Conservation (phyloP, 2,888 invertebrate species). For the Abrostola tripartita region DNA sequence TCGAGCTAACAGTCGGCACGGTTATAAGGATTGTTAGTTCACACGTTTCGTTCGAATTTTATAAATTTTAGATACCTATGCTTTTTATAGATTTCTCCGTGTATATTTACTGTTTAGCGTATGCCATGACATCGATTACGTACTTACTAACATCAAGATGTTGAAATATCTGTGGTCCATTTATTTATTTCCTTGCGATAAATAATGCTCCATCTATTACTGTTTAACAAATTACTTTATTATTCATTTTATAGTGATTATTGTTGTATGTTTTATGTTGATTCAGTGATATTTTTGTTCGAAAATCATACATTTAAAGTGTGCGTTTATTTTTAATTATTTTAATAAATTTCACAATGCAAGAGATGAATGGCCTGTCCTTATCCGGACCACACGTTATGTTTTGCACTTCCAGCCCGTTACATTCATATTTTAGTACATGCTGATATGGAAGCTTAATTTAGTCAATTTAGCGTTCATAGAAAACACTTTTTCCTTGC, state of each 20-base stretch:
- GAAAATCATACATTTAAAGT: background rate
- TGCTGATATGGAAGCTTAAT: slow-evolving; percentile 9
- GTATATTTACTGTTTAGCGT: too few species aligned
- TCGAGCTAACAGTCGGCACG: background rate
- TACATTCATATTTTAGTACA: slow-evolving; percentile 30
- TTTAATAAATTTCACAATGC: background rate
- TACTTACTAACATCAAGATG: too few species aligned
- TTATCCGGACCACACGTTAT: slow-evolving; percentile 6
- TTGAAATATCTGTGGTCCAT: too few species aligned
- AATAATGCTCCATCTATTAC: too few species aligned
- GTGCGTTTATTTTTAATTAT: background rate
- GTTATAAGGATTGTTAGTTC: slow-evolving; percentile 10
- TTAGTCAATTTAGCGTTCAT: slow-evolving; percentile 1
- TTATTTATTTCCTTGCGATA: too few species aligned
- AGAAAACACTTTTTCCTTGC: slow-evolving; percentile 30
- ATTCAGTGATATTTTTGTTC: too few species aligned
- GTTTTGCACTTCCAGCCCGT: background rate
- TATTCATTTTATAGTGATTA: too few species aligned
- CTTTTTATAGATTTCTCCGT: background rate
- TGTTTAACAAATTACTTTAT: too few species aligned
- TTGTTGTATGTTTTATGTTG: too few species aligned
- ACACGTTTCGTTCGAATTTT: slow-evolving; percentile 2
- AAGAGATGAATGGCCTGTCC: background rate
- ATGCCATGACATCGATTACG: too few species aligned
- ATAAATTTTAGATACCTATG: background rate